Conservation (phyloP, 2,797 vertebrate species). For the Onychomys torridus region DNA sequence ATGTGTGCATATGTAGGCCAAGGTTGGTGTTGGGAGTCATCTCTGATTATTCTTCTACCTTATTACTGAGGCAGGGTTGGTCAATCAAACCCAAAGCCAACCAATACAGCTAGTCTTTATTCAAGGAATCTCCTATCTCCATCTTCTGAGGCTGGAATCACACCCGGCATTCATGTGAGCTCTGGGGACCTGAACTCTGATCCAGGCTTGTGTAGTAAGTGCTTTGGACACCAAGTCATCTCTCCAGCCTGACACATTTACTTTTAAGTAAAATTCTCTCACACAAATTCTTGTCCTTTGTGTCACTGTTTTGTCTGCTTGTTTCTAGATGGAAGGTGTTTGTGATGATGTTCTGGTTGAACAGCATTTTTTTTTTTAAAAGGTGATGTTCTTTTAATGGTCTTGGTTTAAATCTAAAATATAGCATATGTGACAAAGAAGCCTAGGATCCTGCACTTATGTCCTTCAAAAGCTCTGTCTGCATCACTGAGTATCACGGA, state of each 20-base stretch:
- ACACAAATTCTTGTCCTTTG: background rate
- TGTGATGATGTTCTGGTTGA: background rate
- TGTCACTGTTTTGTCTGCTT: background rate
- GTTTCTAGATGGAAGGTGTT: conserved; percentile 31
- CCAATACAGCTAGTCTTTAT: background rate
- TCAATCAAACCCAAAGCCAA: background rate
- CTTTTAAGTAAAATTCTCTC: conserved; percentile 38
- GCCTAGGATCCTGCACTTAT: background rate
- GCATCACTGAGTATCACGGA: background rate
- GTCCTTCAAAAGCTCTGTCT: background rate
- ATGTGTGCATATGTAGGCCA: background rate
- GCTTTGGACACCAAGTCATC: background rate
- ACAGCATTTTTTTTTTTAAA: background rate
- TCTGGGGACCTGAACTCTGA: background rate
- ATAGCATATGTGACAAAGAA: background rate
- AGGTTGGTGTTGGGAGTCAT: background rate
- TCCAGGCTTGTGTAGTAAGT: background rate
- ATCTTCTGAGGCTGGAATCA: background rate
- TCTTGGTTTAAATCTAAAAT: conserved; percentile 35
- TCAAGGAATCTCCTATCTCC: background rate
- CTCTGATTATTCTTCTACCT: background rate
- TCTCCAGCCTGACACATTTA: background rate
- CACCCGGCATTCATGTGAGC: background rate
- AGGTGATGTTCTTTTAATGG: background rate
- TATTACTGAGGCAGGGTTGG: background rate